Base-by-base conservation (phyloP, 2,797 vertebrate species). In the Gambusia yucatana region DNA sequence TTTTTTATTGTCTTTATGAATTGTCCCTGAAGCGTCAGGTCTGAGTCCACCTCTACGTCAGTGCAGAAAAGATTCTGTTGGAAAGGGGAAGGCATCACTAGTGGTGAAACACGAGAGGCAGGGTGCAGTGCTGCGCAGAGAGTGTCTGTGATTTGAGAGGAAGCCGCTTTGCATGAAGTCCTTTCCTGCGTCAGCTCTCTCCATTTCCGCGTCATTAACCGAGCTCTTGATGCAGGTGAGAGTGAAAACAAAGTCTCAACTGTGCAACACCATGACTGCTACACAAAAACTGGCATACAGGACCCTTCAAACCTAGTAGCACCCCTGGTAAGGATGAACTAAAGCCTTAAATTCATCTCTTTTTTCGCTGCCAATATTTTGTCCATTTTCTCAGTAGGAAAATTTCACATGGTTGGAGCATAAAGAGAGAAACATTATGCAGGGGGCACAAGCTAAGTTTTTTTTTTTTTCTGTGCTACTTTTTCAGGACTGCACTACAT, bases 161-260 rank as follows among this genome's bases (percentile, higher is more conserved):
- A 0, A 72, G 57, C 50, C 25, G 44, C 72, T 91, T 93, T 90
- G 85, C 85, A 84, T 88, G 30, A 78, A 52, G 57, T 76, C 41
- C 11, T 46, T 75, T 88, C 82, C 80, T 82, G 73, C 71, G 46
- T 59, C 61, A 67, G 65, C 10, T 25, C 33, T 4, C 63, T 78
- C 72, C 74, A 69, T 73, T 47, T 30, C 48, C 0, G 67, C 13
- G 30, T 33, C 43, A 61, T 63, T 6, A 74, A 71, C 71, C 73
- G 16, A 28, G 3, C 52, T 25, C 20, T 4, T 82, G 20, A 59
- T 69, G 43, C 36, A 61, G 36, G 67, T 36, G 48, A 30, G 79
- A 77, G 78, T 46, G 47, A 7, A 79, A 67, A 73, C 17, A 36
- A 73, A 25, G 65, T 72, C 36, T 36, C 36, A 50, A 41, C 20